Conservation (phyloP, 2,113 vertebrate genomes). For the Lamprologus tigripictilis region DNA sequence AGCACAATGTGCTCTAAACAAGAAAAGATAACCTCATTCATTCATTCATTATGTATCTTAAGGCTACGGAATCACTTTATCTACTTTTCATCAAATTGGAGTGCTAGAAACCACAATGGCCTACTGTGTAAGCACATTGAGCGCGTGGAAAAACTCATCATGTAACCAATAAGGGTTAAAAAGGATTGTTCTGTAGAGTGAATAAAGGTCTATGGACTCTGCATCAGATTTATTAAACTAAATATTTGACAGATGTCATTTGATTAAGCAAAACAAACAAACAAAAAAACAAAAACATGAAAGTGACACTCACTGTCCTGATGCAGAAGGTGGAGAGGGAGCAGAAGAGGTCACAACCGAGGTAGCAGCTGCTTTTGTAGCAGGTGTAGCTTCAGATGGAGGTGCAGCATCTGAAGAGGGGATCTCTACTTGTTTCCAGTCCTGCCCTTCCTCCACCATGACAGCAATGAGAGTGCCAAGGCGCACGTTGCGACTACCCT, state of each 20-base stretch:
- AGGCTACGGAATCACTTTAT: accelerated
- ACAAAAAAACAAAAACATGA: background rate
- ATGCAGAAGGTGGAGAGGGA: constrained; percentile 9
- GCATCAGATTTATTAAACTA: background rate
- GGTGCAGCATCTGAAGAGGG: constrained; percentile 62
- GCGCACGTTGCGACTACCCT: constrained; percentile 83
- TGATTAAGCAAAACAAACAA: background rate
- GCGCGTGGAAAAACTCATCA: accelerated
- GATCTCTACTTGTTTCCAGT: constrained; percentile 90
- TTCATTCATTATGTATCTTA: background rate
- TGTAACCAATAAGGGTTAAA: background rate
- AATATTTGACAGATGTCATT: background rate
- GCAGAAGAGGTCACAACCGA: constrained; percentile 5
- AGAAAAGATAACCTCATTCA: background rate
- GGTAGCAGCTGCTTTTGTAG: constrained; percentile 5
- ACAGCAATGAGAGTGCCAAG: constrained; percentile 87
- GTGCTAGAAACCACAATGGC: background rate
- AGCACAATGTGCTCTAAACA: background rate
- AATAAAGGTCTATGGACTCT: background rate
- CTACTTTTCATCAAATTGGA: accelerated
- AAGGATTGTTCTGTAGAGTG: background rate
- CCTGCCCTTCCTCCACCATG: constrained; percentile 90
- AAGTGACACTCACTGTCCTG: constrained; percentile 56
- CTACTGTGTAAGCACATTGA: background rate
- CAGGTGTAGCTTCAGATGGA: constrained; percentile 25